Evolutionary conservation across 2,888 invertebrate genomes (phyloP), one percentile per base, ranked within the genome.

Genomic region (Nemurella pictetii): DNA sequence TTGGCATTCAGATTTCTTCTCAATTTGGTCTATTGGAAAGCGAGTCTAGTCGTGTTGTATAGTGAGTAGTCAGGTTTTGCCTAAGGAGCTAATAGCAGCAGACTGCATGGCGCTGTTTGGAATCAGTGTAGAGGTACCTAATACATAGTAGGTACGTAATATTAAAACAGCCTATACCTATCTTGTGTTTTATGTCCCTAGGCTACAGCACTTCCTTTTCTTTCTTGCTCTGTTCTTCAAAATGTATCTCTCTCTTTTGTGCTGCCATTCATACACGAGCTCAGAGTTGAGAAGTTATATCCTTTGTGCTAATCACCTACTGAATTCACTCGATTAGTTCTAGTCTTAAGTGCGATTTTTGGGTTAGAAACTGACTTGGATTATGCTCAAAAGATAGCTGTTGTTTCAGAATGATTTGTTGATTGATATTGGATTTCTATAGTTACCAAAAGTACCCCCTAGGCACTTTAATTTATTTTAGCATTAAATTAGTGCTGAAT

Each of bases 61-160:
- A 75, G 75, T 75, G 75, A 75, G 75, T 28, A 75, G 75, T 75
- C 75, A 75, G 75, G 75, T 75, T 75, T 27, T n/a, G 75, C 75
- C 28, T 2, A 0, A 75, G 75, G 5, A 26, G 26, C 2, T 75
- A 73, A 75, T 27, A n/a, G 0, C 26, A 26, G 5, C 75, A 75
- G 75, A 75, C 75, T 75, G 75, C 75, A 25, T 75, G 75, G 75
- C 75, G 75, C 75, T 75, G 55, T 15, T 36, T 36, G 7, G 55
- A 12, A 12, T 36, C 15, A 7, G 55, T 15, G 7, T n/a, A n/a
- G n/a, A n/a, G n/a, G n/a, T n/a, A n/a, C n/a, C n/a, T n/a, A n/a
- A n/a, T n/a, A n/a, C n/a, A n/a, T n/a, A n/a, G n/a, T n/a, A n/a
- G n/a, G 55, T 7, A 12, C 9, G 15, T 36, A 15, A 7, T 36